Evolutionary conservation across 2,888 invertebrate species (phyloP).

Genomic region (Fissipunctia ypsillon): DNA sequence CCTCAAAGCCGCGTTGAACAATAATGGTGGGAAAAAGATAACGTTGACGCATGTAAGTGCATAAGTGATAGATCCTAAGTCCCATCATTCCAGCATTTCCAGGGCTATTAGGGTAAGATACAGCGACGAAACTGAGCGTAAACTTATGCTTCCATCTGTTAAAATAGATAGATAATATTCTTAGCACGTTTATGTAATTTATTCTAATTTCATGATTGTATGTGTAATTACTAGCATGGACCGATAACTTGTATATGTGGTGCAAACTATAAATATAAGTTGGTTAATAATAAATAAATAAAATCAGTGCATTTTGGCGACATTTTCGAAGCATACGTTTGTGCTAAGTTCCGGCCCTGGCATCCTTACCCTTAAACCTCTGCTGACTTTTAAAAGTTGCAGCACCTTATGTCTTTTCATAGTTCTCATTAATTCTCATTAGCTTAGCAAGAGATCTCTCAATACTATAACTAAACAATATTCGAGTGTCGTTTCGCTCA

Average conservation of each 20-base stretch:
- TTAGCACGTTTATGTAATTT: too few species aligned
- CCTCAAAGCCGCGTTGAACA: not conserved
- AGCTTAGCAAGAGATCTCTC: not conserved
- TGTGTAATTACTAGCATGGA: too few species aligned
- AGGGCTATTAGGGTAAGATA: not conserved
- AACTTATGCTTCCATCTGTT: not conserved
- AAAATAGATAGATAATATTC: not conserved
- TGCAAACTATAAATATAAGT: too few species aligned
- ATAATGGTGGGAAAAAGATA: constrained; percentile 7
- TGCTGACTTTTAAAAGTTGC: not conserved
- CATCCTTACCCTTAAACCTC: not conserved
- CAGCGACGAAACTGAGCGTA: not conserved
- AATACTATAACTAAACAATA: constrained; percentile 1
- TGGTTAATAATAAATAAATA: too few species aligned
- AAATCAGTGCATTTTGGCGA: not conserved
- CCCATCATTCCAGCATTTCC: not conserved
- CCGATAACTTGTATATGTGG: too few species aligned
- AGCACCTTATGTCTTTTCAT: not conserved
- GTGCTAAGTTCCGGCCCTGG: not conserved
- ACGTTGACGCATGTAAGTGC: not conserved
- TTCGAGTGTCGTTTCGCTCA: constrained; percentile 5
- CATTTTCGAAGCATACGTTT: not conserved
- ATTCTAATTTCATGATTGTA: too few species aligned
- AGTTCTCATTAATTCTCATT: not conserved
- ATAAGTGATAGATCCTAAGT: not conserved